Evolutionary conservation across 1,140 invertebrate species (phyloP), one percentile per base, ranked within the genome.

Genomic region (Telenomus remus): DNA sequence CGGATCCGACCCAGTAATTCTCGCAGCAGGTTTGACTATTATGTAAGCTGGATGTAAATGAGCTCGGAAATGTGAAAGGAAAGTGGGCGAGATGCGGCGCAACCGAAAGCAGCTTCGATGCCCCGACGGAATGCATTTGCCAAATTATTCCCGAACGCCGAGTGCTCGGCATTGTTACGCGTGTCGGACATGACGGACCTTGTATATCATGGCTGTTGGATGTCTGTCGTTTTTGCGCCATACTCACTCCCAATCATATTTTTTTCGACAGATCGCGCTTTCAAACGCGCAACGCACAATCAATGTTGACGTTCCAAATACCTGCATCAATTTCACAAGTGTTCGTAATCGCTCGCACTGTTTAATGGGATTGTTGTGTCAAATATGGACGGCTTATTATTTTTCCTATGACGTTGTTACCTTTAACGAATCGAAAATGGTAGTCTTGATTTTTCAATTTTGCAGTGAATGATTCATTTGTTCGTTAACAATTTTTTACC

Each of bases 1-100:
- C 53, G 61, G 51, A 64, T 63, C 19, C 59, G 48, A 60, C 19
- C 75, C 44, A 75, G 61, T 76, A 79, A 79, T 76, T 77, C 59
- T 69, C 61, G 33, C 16, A 16, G 60, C 63, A 75, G 54, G 64
- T 69, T 68, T 54, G 68, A 14, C 75, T 71, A 78, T 76, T 76
- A 78, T 74, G 57, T 71, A 78, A 78, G 64, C 69, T 50, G 33
- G 61, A 76, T 78, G 79, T 80, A 80, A 80, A 80, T 80, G 72
- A 78, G 57, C 54, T 72, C 56, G 72, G 74, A 76, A 76, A 76
- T 65, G 56, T 78, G 65, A 63, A 65, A 78, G 72, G 64, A 74
- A 78, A 76, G 69, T 71, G 57, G 49, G 57, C 71, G 63, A 74
- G 70, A 60, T 63, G 42, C 51, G 43, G 47, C 15, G 44, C 39